Conservation (phyloP, 2,888 invertebrate genomes). For the Ommatoiulus sabulosus region DNA sequence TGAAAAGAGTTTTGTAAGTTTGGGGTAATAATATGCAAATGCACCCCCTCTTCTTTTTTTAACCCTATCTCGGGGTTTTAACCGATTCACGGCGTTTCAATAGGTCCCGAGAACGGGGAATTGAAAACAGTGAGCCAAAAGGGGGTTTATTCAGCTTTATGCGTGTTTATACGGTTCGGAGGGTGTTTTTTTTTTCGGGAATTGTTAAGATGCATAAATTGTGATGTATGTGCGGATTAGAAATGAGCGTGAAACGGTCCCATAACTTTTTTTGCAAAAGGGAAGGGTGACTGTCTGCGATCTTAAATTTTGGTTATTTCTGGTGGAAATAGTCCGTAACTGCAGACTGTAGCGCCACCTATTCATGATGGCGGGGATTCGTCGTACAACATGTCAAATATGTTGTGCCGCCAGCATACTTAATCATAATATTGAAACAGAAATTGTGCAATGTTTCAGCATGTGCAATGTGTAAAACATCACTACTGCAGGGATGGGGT, state of each 20-base stretch:
- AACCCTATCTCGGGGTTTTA: slow-evolving; percentile 40
- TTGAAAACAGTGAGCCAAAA: slow-evolving; percentile 39
- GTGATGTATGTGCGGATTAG: slow-evolving; percentile 31
- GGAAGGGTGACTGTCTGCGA: slow-evolving; percentile 30
- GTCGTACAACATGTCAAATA: neutral
- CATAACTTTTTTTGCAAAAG: neutral
- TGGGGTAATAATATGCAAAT: slow-evolving; percentile 43
- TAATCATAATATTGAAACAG: too few relatives aligned
- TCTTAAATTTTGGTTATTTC: neutral
- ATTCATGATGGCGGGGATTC: neutral
- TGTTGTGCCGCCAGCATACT: too few relatives aligned
- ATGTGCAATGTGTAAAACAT: neutral
- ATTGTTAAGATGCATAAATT: slow-evolving; percentile 43
- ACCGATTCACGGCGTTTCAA: slow-evolving; percentile 16
- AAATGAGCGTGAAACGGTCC: slow-evolving; percentile 28
- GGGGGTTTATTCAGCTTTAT: slow-evolving; percentile 23
- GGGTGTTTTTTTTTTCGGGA: slow-evolving; percentile 12
- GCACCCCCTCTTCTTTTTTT: slow-evolving; percentile 16
- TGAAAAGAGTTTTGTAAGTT: slow-evolving; percentile 43
- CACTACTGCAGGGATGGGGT: neutral
- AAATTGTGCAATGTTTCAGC: too few relatives aligned
- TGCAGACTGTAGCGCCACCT: neutral
- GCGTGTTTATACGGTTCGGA: neutral
- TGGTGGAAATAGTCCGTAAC: neutral
- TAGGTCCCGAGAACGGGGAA: slow-evolving; percentile 1